A percentile compares a stretch with the other conserved stretches of the same genome.
Evolutionary conservation across 2,113 vertebrate species (phyloP).

Genomic region (Sinosuthora webbiana): DNA sequence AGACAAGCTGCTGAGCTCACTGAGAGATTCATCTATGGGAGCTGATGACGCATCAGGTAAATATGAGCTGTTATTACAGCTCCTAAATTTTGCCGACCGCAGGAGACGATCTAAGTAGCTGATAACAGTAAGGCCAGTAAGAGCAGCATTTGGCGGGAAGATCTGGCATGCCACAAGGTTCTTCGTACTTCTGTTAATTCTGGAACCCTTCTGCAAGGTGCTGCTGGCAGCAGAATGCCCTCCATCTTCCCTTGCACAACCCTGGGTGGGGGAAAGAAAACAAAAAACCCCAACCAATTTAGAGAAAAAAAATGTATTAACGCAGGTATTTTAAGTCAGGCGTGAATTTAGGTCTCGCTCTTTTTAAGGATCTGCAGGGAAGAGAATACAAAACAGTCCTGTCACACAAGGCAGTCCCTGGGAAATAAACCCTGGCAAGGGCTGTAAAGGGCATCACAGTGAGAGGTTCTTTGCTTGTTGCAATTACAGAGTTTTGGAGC

Average conservation of each 20-base stretch:
- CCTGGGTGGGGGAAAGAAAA: neutral
- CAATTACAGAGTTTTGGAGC: neutral
- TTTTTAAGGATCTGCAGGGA: neutral
- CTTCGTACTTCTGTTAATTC: slow-evolving; percentile 32
- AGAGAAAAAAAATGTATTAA: neutral
- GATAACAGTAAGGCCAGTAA: slow-evolving; percentile 76
- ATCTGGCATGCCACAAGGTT: slow-evolving; percentile 77
- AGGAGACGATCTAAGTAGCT: slow-evolving; percentile 69
- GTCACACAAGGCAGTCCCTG: slow-evolving; percentile 8
- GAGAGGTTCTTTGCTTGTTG: slow-evolving; percentile 9
- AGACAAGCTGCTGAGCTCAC: slow-evolving; percentile 55
- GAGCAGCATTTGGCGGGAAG: slow-evolving; percentile 63
- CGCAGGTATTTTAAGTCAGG: neutral
- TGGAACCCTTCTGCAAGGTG: slow-evolving; percentile 36
- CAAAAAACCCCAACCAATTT: neutral
- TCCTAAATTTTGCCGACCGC: neutral
- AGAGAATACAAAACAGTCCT: neutral
- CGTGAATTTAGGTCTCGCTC: neutral
- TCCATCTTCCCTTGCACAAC: slow-evolving; percentile 36
- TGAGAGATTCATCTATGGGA: slow-evolving; percentile 22
- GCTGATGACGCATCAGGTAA: neutral
- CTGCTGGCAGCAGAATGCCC: slow-evolving; percentile 16
- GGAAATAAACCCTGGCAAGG: slow-evolving; percentile 41
- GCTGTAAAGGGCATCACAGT: neutral
- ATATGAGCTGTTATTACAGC: neutral